Percentiles rank a stretch among this genome's conserved stretches.
Conservation (phyloP, 2,888 invertebrate species). For the Brachypterus glaber region DNA sequence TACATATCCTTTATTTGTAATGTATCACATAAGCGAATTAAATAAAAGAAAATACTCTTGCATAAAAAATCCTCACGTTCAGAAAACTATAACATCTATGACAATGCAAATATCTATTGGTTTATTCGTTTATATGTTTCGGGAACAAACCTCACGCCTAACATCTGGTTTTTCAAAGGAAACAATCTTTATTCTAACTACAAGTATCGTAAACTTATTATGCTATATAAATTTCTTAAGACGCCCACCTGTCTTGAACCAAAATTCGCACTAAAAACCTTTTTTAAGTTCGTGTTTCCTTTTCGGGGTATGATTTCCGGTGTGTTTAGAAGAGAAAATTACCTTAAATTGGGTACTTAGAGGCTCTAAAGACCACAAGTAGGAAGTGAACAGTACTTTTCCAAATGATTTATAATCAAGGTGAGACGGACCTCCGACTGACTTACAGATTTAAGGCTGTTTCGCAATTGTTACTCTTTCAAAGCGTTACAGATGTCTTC, state of each 20-base stretch:
- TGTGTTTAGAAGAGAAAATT: slow-evolving; percentile 25
- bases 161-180: slow-evolving; percentile 33
- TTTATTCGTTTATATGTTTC: slow-evolving; percentile 11
- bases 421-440: slow-evolving; percentile 9
- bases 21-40: too few relatives aligned
- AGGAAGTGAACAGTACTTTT: slow-evolving; percentile 19
- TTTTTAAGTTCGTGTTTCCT: slow-evolving; percentile 21
- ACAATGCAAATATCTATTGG: slow-evolving; percentile 2
- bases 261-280: slow-evolving; percentile 26
- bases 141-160: slow-evolving; percentile 35
- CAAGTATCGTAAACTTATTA: slow-evolving; percentile 22
- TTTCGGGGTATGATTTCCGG: slow-evolving; percentile 26
- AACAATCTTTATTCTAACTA: slow-evolving; percentile 21
- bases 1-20: too few relatives aligned
- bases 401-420: slow-evolving; percentile 20
- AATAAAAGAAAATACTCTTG: not conserved
- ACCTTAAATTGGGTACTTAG: slow-evolving; percentile 31
- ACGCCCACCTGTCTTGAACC: slow-evolving; percentile 29
- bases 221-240: slow-evolving; percentile 26
- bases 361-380: slow-evolving; percentile 25
- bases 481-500: slow-evolving; percentile 21
- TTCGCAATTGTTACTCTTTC: slow-evolving; percentile 14
- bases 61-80: not conserved
- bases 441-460: slow-evolving; percentile 15
- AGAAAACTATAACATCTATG: not conserved